These are phyloP conservation scores for Neopipo cinnamomea DNA, from an alignment of 2,113 vertebrate genomes.

Conservation along the genomic window DNA sequence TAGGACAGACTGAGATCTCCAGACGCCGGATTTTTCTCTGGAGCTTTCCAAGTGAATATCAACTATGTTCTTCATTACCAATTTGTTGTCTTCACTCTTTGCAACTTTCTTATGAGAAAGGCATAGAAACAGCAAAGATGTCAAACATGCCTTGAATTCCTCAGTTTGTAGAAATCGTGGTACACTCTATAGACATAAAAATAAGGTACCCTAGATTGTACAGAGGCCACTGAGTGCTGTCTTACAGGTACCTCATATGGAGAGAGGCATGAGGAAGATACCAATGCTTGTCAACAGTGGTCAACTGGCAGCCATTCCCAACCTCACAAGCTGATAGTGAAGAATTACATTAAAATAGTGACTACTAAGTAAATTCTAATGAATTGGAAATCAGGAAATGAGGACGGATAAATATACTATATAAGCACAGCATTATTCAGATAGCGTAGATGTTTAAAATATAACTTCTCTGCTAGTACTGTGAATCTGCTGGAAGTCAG, in stretches of 20 bases:
- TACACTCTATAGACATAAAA: neutral
- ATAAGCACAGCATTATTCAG: neutral
- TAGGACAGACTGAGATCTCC: neutral
- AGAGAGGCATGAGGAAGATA: neutral
- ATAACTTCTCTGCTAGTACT: neutral
- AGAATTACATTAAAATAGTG: neutral
- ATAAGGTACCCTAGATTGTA: neutral
- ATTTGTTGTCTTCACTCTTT: neutral
- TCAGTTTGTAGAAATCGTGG: neutral
- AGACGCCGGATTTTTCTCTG: neutral
- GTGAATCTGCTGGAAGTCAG: neutral
- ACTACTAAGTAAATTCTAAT: neutral
- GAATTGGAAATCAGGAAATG: neutral
- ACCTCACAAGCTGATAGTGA: neutral
- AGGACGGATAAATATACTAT: neutral
- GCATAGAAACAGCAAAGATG: neutral
- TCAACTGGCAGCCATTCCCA: neutral
- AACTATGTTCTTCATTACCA: neutral
- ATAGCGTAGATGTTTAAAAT: neutral
- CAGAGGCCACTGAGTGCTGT: accelerated
- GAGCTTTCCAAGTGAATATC: neutral
- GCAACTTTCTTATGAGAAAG: neutral
- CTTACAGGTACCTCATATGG: neutral
- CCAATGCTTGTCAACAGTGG: neutral
- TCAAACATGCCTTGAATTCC: neutral